phyloP scores from a whole-genome alignment of 2,888 invertebrate genomes.

The Halictus quadricinctus region DNA sequence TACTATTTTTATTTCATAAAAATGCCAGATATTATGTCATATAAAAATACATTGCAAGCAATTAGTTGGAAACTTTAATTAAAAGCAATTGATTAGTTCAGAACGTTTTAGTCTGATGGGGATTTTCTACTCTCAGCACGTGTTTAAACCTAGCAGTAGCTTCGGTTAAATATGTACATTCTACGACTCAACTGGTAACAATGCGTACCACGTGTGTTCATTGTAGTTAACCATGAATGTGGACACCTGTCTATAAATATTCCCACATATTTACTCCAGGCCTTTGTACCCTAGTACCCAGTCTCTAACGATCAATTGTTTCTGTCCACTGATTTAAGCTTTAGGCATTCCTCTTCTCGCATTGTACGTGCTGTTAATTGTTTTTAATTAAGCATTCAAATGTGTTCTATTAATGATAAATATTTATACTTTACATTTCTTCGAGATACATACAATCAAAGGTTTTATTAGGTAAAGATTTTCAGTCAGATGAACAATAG shows the following conservation, averaged over 20 bases:
- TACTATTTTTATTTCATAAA: not conserved
- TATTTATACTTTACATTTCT: no score
- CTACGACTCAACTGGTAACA: slow-evolving; percentile 19
- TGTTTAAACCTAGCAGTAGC: not conserved
- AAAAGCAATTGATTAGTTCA: no score
- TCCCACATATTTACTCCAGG: not conserved
- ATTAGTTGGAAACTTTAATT: not conserved
- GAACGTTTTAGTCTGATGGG: no score
- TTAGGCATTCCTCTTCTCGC: not conserved
- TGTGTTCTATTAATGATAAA: not conserved
- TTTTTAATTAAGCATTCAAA: not conserved
- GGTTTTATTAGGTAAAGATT: no score
- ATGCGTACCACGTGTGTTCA: slow-evolving; percentile 4
- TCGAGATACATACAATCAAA: no score
- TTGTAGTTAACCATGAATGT: slow-evolving; percentile 10
- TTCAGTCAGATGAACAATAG: no score
- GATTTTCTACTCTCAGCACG: not conserved
- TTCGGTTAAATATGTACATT: slow-evolving; percentile 37
- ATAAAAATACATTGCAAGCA: not conserved
- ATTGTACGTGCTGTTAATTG: not conserved
- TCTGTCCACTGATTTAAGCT: not conserved
- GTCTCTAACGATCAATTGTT: slow-evolving; percentile 10
- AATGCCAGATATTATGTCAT: no score
- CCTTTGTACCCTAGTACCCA: not conserved
- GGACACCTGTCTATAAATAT: slow-evolving; percentile 17